Evolutionary conservation across 2,113 vertebrate genomes (phyloP).

Genomic region (Passerina amoena): DNA sequence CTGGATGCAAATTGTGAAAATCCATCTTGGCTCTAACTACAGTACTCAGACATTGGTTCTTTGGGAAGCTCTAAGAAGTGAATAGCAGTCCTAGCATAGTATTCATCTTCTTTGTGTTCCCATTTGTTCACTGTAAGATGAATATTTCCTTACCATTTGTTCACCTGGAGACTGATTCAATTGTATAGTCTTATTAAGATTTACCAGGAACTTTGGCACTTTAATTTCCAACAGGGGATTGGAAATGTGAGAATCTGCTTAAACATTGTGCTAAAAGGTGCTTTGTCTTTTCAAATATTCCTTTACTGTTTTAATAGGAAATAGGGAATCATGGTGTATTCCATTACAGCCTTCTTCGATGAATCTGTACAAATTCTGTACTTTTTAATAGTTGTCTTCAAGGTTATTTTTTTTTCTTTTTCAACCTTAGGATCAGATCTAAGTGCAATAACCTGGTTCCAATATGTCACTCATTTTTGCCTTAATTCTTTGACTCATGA

Average conservation of each 20-base stretch:
- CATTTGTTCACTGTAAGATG: neutral
- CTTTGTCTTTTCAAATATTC: neutral
- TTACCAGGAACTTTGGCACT: neutral
- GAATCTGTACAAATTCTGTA: neutral
- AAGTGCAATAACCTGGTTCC: neutral
- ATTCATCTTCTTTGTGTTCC: neutral
- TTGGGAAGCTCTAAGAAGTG: neutral
- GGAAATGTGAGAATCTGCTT: neutral
- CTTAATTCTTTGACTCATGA: neutral
- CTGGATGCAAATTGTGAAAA: neutral
- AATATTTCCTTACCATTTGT: neutral
- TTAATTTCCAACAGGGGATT: neutral
- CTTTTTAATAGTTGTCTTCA: neutral
- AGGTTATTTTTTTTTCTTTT: neutral
- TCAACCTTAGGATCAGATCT: neutral
- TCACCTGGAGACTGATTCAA: neutral
- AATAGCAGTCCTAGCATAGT: neutral
- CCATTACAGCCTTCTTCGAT: neutral
- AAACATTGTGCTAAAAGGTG: neutral
- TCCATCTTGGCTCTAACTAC: neutral
- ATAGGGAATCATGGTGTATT: neutral
- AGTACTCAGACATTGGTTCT: neutral
- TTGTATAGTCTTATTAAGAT: neutral
- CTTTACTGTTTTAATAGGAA: neutral
- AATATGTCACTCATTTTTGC: neutral